Evolutionary conservation across 2,888 invertebrate genomes (phyloP), one percentile per base, ranked within the genome.

Genomic region (Petrolisthes cinctipes): DNA sequence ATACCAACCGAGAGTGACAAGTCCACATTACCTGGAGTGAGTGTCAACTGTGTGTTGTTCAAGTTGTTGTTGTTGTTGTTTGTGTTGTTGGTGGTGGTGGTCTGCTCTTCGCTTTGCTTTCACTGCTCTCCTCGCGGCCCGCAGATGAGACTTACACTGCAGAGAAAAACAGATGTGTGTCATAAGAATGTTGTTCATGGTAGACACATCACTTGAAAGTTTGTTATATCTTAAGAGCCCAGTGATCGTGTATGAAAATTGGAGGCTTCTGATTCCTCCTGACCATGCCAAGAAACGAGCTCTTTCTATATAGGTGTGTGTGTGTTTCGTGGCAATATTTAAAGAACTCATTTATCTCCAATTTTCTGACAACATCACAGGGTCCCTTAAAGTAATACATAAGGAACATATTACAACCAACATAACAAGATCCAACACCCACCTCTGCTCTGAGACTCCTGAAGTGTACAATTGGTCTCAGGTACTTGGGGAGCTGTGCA

Each of bases 81-180:
- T 54, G 57, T 78, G 66, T 4, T 20, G 7, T 9, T 68, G 68
- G 4, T 79, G 71, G 20, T 54, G 61, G n/a, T 53, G 61, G 11
- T 80, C 81, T 51, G 23, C 17, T 6, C 75, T 73, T 37, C 84
- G 68, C 73, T 53, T 17, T 4, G 73, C 82, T 79, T 81, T 83
- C 71, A 85, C 82, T 5, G 57, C 81, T 17, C 37, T 53, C 51
- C 82, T 61, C 4, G 85, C 82, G 0, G 1, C 54, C 6, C 88
- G 85, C 54, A 73, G 82, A 79, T 88, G 88, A 7, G 57, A 66
- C 68, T 85, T 85, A 53, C 88, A 88, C 88, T 88, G 82, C 56
- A 23, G 54, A 37, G 53, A 37, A 37, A 71, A 5, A 9, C 11
- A 81, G 11, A 23, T 9, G 51, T n/a, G 51, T 37, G 9, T 17